phyloP scores from a whole-genome alignment of 2,888 invertebrate genomes.

The Matsumyia berberina region DNA sequence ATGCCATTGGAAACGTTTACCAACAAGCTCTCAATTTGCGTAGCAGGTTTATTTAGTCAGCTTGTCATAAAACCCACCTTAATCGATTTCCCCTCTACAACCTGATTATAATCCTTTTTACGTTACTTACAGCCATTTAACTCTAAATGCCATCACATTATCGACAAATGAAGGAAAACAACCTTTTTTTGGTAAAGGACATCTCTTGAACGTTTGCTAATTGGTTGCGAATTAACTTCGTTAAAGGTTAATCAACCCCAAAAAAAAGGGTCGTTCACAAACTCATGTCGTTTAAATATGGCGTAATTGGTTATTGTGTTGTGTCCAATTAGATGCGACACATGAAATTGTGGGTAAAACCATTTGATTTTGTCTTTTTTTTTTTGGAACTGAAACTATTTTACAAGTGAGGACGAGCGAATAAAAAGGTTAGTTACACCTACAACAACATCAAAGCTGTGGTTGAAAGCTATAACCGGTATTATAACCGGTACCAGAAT shows the following conservation, averaged over 20 bases:
- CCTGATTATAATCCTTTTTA: slow-evolving; percentile 7
- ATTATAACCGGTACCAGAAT: too few relatives aligned
- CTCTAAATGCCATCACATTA: not conserved
- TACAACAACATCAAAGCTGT: too few relatives aligned
- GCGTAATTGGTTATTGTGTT: not conserved
- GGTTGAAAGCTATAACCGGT: too few relatives aligned
- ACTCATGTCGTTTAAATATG: not conserved
- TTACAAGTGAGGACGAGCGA: too few relatives aligned
- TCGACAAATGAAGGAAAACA: not conserved
- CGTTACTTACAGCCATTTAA: slow-evolving; percentile 8
- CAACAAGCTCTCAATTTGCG: too few relatives aligned
- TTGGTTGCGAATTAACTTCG: slow-evolving; percentile 2
- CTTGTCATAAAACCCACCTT: too few relatives aligned
- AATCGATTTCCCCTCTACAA: too few relatives aligned
- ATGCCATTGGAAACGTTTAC: too few relatives aligned
- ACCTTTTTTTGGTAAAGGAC: not conserved
- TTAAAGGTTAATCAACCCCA: slow-evolving; percentile 11
- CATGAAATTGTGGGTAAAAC: not conserved
- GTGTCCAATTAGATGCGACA: not conserved
- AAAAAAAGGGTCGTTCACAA: not conserved
- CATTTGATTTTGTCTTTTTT: too few relatives aligned
- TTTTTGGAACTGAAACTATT: too few relatives aligned
- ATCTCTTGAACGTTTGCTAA: not conserved
- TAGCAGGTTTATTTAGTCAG: too few relatives aligned
- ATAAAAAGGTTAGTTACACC: too few relatives aligned